Conservation (phyloP, 2,888 invertebrate species). For the Microplitis deprimator region DNA sequence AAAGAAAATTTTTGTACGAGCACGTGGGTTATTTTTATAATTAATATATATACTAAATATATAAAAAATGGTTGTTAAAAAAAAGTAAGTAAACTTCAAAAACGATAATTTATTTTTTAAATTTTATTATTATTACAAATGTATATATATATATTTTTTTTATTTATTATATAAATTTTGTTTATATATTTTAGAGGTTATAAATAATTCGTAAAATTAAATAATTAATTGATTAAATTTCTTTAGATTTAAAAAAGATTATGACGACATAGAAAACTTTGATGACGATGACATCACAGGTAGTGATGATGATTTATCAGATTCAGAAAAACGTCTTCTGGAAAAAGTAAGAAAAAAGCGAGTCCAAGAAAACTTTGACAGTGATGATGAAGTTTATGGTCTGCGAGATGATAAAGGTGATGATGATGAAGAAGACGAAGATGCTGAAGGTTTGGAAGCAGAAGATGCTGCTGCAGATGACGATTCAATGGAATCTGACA, state of each 20-base stretch:
- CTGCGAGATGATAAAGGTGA: conserved; percentile 72
- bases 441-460: conserved; percentile 69
- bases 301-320: conserved; percentile 82
- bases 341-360: conserved; percentile 75
- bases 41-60: conserved; percentile 3
- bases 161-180: not conserved
- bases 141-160: too few species aligned
- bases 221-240: not conserved
- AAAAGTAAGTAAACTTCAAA: conserved; percentile 4
- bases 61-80: conserved; percentile 2
- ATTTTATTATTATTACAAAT: not conserved
- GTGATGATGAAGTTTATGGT: conserved; percentile 77
- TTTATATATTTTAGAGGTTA: not conserved
- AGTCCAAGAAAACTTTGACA: conserved; percentile 73
- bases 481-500: conserved; percentile 76
- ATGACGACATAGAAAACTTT: conserved; percentile 60
- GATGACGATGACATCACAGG: conserved; percentile 79
- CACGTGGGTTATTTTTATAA: conserved; percentile 11
- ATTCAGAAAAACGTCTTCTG: conserved; percentile 77
- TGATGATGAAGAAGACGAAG: conserved; percentile 71
- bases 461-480: conserved; percentile 75
- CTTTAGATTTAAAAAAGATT: conserved; percentile 38
- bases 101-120: not conserved
- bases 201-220: not conserved
- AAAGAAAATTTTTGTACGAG: not conserved